phyloP scores from a whole-genome alignment of 2,888 invertebrate genomes.

The Orchesellides sinensis region DNA sequence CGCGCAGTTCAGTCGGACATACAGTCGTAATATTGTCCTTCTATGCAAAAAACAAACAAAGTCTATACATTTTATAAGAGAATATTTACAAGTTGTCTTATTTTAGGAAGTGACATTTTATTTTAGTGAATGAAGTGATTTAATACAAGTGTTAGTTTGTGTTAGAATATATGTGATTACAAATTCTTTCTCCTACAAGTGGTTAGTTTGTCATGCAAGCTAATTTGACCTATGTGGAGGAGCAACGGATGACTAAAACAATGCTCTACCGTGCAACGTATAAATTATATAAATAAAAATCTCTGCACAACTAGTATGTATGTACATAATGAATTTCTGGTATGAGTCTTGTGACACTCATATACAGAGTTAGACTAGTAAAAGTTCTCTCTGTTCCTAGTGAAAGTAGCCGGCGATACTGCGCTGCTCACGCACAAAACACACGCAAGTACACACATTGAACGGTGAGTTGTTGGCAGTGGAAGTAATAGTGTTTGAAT shows the following conservation, averaged over 20 bases:
- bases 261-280: conserved; percentile 13
- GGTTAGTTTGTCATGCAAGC: conserved; percentile 54
- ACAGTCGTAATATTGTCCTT: conserved; percentile 28
- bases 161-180: conserved; percentile 47
- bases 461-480: conserved; percentile 49
- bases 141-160: conserved; percentile 57
- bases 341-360: too few species aligned
- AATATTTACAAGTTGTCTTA: too few species aligned
- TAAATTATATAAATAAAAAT: background rate
- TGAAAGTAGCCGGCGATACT: conserved; percentile 2
- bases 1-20: conserved; percentile 49
- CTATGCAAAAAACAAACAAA: conserved; percentile 1
- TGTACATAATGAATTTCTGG: too few species aligned
- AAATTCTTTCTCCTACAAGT: conserved; percentile 9
- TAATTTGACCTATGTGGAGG: too few species aligned
- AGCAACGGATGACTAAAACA: background rate
- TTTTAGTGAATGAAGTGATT: conserved; percentile 16
- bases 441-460: conserved; percentile 45
- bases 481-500: conserved; percentile 35
- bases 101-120: too few species aligned
- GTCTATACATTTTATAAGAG: too few species aligned
- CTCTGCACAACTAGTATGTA: background rate
- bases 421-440: conserved; percentile 44
- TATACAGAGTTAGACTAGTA: too few species aligned
- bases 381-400: too few species aligned